Conservation (phyloP, 2,797 vertebrate species). For the Ciconia nigra region DNA sequence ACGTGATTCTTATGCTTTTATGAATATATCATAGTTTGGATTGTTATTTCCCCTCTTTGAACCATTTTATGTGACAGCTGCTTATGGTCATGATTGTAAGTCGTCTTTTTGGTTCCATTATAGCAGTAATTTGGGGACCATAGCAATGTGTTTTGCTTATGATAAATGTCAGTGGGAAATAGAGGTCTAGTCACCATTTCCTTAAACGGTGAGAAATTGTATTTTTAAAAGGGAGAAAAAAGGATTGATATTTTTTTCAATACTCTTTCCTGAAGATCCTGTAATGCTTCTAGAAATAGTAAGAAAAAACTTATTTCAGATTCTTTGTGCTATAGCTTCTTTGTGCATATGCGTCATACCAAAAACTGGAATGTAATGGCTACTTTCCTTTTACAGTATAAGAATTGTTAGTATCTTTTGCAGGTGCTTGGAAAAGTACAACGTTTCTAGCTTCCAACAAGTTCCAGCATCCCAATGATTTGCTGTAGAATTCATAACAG, state of each 20-base stretch:
- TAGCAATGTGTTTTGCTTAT: neutral
- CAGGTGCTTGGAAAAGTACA: neutral
- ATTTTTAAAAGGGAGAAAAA: neutral
- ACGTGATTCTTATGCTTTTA: neutral
- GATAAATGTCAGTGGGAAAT: neutral
- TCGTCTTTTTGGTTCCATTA: neutral
- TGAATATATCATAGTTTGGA: neutral
- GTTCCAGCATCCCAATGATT: neutral
- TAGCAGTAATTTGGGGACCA: neutral
- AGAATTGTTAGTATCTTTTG: neutral
- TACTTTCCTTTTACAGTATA: neutral
- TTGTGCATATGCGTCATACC: neutral
- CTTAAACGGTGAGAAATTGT: neutral
- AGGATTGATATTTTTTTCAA: neutral
- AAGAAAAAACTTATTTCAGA: neutral
- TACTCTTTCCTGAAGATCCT: neutral
- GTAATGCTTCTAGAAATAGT: neutral
- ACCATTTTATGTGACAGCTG: neutral
- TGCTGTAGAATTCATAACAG: neutral
- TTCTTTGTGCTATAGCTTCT: neutral
- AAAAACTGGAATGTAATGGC: neutral
- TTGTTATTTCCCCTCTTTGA: neutral
- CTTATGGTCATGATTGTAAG: neutral
- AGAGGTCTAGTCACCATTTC: neutral
- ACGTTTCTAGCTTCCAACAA: neutral